Percentiles rank a stretch among this genome's conserved stretches.
Conservation (phyloP, 2,797 vertebrate genomes). For the Phoebastria nigripes region DNA sequence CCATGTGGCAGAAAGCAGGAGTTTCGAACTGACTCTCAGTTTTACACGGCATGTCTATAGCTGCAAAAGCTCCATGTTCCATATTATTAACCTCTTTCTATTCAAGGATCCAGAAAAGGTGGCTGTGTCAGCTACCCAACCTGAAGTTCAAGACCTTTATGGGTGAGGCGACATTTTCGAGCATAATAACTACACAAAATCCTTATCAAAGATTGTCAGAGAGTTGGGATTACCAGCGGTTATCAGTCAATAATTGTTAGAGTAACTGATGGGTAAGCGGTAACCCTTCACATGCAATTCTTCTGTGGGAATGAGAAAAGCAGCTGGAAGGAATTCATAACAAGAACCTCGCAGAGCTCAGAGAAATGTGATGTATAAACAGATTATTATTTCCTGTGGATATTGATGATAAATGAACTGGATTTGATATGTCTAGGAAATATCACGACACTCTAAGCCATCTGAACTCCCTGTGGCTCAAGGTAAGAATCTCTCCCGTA, state of each 20-base stretch:
- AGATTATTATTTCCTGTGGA: slow-evolving; percentile 63
- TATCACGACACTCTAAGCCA: neutral
- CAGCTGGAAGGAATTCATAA: slow-evolving; percentile 64
- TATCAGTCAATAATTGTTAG: slow-evolving; percentile 55
- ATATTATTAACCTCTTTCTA: neutral
- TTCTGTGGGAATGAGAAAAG: slow-evolving; percentile 42
- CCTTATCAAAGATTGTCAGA: slow-evolving; percentile 9
- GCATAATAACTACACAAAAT: neutral
- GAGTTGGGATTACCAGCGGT: slow-evolving; percentile 23
- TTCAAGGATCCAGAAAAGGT: neutral
- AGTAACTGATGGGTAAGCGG: slow-evolving; percentile 6
- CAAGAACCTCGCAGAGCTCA: slow-evolving; percentile 16
- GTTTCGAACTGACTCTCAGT: neutral
- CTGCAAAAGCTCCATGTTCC: neutral
- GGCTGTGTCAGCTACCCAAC: neutral
- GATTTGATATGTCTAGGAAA: slow-evolving; percentile 19
- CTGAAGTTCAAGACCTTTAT: slow-evolving; percentile 9
- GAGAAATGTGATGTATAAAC: slow-evolving; percentile 54
- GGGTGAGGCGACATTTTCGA: neutral
- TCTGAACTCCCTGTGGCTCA: neutral
- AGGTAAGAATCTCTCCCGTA: slow-evolving; percentile 25
- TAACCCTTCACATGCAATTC: slow-evolving; percentile 53
- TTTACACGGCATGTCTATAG: neutral
- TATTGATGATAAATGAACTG: slow-evolving; percentile 50
- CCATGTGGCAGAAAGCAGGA: neutral